A percentile compares a stretch with the other conserved stretches of the same genome.
Conservation (phyloP, 2,113 vertebrate genomes). For the Peucedramus taeniatus region DNA sequence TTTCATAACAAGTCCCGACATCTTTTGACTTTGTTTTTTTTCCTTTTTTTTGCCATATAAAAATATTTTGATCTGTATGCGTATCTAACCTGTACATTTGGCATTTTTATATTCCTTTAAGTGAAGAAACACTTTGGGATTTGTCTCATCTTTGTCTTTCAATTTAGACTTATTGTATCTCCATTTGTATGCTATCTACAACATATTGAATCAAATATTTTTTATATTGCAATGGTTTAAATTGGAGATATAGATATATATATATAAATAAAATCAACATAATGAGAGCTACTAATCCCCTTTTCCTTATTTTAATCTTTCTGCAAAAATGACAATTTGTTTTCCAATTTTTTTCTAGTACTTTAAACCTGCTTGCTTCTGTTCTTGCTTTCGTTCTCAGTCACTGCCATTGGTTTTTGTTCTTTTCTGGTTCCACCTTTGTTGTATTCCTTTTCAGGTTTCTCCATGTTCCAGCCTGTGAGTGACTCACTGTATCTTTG, state of each 20-base stretch:
- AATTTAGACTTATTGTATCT: background rate
- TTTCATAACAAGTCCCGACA: background rate
- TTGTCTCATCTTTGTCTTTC: background rate
- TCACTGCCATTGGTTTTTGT: background rate
- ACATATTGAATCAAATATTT: background rate
- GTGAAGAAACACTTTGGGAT: rapidly evolving
- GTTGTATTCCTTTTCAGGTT: background rate
- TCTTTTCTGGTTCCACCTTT: background rate
- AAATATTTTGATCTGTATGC: background rate
- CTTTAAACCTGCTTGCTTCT: background rate
- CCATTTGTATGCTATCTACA: background rate
- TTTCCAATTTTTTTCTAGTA: background rate
- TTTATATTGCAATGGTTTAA: background rate
- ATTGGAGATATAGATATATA: no score
- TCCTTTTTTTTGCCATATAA: background rate
- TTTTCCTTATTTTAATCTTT: background rate
- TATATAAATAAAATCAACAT: no score
- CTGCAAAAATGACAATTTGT: background rate
- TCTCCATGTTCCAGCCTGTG: background rate
- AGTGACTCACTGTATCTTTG: background rate
- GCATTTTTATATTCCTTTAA: background rate
- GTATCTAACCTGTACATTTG: background rate
- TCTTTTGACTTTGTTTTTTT: background rate
- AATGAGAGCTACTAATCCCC: background rate
- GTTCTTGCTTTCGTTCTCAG: background rate